Conservation (phyloP, 2,888 invertebrate genomes). For the Trachelus iudaicus region DNA sequence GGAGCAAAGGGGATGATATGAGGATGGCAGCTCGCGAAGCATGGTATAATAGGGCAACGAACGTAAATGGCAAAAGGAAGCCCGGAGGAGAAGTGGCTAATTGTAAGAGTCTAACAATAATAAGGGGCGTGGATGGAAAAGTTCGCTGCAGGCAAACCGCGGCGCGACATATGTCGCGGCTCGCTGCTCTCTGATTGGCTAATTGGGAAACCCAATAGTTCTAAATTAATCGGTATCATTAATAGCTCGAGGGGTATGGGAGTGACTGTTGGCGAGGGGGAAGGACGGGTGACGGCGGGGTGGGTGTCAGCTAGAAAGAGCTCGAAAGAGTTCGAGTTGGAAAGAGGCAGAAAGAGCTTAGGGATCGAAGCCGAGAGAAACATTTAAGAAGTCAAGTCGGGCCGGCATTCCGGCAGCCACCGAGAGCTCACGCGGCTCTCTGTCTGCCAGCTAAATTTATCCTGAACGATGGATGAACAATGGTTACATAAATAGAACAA, state of each 20-base stretch:
- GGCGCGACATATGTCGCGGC: not conserved
- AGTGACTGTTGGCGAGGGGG: constrained; percentile 31
- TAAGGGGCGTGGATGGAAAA: not conserved
- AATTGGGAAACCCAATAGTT: constrained; percentile 66
- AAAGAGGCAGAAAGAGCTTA: constrained; percentile 27
- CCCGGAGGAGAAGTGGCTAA: not conserved
- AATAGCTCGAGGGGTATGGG: constrained; percentile 50
- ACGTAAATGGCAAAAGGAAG: not conserved
- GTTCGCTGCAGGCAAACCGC: constrained; percentile 27
- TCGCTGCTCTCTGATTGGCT: constrained; percentile 54
- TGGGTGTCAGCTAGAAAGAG: constrained; percentile 31
- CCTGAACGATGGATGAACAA: constrained; percentile 65
- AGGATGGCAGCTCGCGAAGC: not conserved
- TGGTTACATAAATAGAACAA: constrained; percentile 66
- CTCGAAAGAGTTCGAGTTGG: not conserved
- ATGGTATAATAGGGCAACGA: not conserved
- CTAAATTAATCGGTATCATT: constrained; percentile 66
- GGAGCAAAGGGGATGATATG: not conserved
- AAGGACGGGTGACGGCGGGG: constrained; percentile 23
- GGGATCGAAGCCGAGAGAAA: constrained; percentile 42
- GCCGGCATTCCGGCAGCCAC: constrained; percentile 53
- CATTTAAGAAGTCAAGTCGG: constrained; percentile 64
- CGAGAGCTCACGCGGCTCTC: constrained; percentile 32
- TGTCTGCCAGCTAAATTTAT: constrained; percentile 60
- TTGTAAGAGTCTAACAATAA: not conserved